Evolutionary conservation across 2,888 invertebrate genomes (phyloP), one percentile per base, ranked within the genome.

Genomic region (Epsilonema sp.): DNA sequence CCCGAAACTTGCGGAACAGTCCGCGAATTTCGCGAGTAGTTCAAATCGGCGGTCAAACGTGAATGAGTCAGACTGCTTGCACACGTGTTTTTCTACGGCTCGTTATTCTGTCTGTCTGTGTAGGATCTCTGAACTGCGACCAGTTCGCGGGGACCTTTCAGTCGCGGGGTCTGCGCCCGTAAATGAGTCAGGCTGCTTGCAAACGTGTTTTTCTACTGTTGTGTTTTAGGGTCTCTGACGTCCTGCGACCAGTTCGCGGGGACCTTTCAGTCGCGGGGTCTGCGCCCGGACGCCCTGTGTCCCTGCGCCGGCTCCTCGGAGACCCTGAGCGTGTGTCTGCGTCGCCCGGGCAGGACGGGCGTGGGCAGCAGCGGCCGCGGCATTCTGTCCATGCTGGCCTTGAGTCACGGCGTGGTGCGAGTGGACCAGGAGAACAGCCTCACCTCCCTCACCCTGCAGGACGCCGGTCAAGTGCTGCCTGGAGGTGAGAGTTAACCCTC

Each of bases 391-490:
- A 92, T 94, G 92, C 82, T 86, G 37, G 90, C 92, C 0, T 75
- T 97, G 20, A 92, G 90, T 56, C 89, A 83, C 67, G 92, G 94
- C 21, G 97, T 97, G 1, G 97, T 97, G 13, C 74, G 97, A 19
- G 94, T 97, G 2, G 94, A 97, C 70, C 89, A 87, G 56, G 94
- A 97, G 69, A 94, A 94, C 70, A 90, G 89, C 19, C 75, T 97
- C 49, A 97, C 94, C 0, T 94, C 94, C 2, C 75, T 97, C 52
- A 94, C 94, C 1, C 73, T 97, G 53, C 97, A 97, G 70, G 97
- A 97, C 72, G 94, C 94, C 66, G 97, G 97, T 19, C 92, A 94
- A 71, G 92, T 97, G 42, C 83, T 94, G 81, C 90, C 92, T 1
- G 90, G 89, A 53, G 84, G 86, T 82, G 63, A n/a, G n/a, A n/a